Conservation (phyloP, 2,113 vertebrate species). For the Arizona elegans region DNA sequence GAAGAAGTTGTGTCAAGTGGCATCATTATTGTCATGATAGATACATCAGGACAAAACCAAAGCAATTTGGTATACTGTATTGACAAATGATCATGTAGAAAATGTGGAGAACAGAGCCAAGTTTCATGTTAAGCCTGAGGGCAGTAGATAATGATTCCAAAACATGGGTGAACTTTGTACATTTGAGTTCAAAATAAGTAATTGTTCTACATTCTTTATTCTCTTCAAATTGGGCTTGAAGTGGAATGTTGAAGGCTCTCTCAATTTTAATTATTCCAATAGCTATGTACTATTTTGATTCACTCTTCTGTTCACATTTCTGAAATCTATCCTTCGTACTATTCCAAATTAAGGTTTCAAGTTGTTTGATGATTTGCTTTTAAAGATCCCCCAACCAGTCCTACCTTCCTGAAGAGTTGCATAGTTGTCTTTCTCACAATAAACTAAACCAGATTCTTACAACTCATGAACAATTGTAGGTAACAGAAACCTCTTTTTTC, state of each 20-base stretch:
- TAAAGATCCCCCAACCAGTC: neutral
- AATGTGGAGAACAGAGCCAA: neutral
- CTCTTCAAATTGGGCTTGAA: slow-evolving; percentile 55
- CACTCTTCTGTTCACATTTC: slow-evolving; percentile 12
- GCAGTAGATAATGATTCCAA: slow-evolving; percentile 42
- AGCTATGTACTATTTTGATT: slow-evolving; percentile 34
- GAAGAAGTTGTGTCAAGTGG: neutral
- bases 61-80: neutral
- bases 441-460: neutral
- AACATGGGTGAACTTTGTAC: slow-evolving; percentile 46
- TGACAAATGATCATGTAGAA: neutral
- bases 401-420: neutral
- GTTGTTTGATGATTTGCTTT: neutral
- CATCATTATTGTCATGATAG: neutral
- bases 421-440: neutral
- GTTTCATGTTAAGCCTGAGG: slow-evolving; percentile 37
- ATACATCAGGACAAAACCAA: neutral
- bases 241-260: slow-evolving; percentile 20
- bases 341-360: neutral
- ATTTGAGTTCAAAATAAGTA: slow-evolving; percentile 49
- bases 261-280: slow-evolving; percentile 59
- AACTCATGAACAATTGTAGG: neutral
- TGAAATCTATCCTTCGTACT: slow-evolving; percentile 44
- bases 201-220: slow-evolving; percentile 29
- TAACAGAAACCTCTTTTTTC: too few species aligned